Percentiles rank a stretch among this genome's conserved stretches.
Evolutionary conservation across 2,888 invertebrate species (phyloP).

Genomic region (Ochropacha duplaris): DNA sequence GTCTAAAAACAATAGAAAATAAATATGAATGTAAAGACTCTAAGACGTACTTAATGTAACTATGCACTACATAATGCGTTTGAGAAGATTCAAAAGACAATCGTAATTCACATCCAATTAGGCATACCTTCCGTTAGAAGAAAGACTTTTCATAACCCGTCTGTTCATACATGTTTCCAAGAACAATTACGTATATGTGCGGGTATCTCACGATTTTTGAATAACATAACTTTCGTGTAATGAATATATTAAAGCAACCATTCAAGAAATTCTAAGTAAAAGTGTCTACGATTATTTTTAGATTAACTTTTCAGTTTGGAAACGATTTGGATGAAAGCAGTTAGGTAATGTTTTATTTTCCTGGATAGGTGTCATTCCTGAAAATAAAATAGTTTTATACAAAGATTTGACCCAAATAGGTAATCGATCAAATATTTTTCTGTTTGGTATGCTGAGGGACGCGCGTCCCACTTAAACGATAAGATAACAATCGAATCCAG

Average conservation of each 20-base stretch:
- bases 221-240: background rate
- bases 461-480: too few relatives aligned
- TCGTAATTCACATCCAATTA: conserved; percentile 6
- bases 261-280: background rate
- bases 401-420: too few relatives aligned
- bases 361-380: too few relatives aligned
- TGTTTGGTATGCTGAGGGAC: too few relatives aligned
- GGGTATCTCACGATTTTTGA: conserved; percentile 3
- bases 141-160: conserved; percentile 5
- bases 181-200: conserved; percentile 2
- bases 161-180: background rate
- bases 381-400: too few relatives aligned
- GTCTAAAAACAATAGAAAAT: background rate
- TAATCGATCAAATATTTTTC: too few relatives aligned
- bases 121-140: conserved; percentile 1
- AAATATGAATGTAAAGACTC: background rate
- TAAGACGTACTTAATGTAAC: conserved; percentile 10
- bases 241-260: background rate
- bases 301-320: background rate
- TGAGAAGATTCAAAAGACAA: conserved; percentile 7
- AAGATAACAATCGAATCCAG: too few relatives aligned
- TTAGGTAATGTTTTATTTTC: too few relatives aligned
- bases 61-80: conserved; percentile 21
- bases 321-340: too few relatives aligned
- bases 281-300: background rate